Evolutionary conservation across 2,888 invertebrate species (phyloP).

Genomic region (Anaspis maculata): DNA sequence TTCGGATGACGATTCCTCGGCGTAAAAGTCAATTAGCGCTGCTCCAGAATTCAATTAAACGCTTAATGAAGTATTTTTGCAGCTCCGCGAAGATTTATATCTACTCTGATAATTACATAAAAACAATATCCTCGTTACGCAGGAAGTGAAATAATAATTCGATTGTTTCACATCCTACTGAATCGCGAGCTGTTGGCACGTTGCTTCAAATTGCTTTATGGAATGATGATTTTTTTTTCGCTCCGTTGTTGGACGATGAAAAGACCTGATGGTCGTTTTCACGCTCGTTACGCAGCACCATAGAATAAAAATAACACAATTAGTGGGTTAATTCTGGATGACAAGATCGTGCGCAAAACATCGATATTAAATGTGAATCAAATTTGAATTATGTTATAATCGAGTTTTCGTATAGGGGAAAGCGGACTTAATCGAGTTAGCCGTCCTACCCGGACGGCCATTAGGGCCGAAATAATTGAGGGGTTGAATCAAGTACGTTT

Average conservation of each 20-base stretch:
- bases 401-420: constrained; percentile 9
- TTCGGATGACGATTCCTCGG: constrained; percentile 17
- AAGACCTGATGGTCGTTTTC: too few relatives aligned
- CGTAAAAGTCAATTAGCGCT: constrained; percentile 24
- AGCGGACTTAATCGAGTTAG: too few relatives aligned
- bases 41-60: constrained; percentile 22
- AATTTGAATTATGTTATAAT: constrained; percentile 12
- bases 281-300: too few relatives aligned
- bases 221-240: too few relatives aligned
- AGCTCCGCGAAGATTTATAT: constrained; percentile 18
- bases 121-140: constrained; percentile 25
- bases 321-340: constrained; percentile 10
- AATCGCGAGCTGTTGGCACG: constrained; percentile 8
- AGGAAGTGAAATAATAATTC: constrained; percentile 14
- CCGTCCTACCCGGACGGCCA: too few relatives aligned
- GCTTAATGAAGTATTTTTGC: constrained; percentile 23
- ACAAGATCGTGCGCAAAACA: constrained; percentile 11
- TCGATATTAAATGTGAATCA: constrained; percentile 15
- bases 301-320: constrained; percentile 11
- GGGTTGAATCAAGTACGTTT: too few relatives aligned
- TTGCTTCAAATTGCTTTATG: constrained; percentile 7
- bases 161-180: constrained; percentile 10
- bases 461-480: too few relatives aligned
- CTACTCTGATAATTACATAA: constrained; percentile 24
- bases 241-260: too few relatives aligned